phyloP scores from a whole-genome alignment of 2,888 invertebrate genomes.

The Eupithecia centaureata region DNA sequence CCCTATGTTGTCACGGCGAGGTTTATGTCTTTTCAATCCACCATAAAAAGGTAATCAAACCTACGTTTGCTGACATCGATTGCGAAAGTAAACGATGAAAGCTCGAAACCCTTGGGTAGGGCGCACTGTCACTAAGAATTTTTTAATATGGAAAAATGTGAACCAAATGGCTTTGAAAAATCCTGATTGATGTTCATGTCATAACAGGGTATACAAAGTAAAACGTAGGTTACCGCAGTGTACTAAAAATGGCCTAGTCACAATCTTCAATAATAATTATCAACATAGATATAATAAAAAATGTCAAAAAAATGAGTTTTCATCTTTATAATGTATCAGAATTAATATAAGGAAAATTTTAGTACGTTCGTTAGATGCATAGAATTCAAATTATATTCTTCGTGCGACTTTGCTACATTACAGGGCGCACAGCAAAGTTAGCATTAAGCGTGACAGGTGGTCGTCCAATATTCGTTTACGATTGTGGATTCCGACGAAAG shows the following conservation, averaged over 20 bases:
- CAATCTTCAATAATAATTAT: no score
- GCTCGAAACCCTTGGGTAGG: slow-evolving; percentile 36
- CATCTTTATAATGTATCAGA: neutral
- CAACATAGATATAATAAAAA: no score
- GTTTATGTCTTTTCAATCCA: slow-evolving; percentile 55
- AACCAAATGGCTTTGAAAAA: neutral
- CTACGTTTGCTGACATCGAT: slow-evolving; percentile 50
- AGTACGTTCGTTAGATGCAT: neutral
- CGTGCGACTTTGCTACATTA: slow-evolving; percentile 35
- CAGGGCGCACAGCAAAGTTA: slow-evolving; percentile 43
- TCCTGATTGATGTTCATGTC: neutral
- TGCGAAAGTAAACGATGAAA: slow-evolving; percentile 45
- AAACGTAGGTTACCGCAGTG: neutral
- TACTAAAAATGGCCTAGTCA: neutral
- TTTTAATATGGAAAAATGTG: neutral
- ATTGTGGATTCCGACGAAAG: slow-evolving; percentile 51
- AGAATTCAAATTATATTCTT: slow-evolving; percentile 1
- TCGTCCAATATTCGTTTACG: slow-evolving; percentile 58
- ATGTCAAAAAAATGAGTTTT: neutral
- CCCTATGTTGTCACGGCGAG: slow-evolving; percentile 46
- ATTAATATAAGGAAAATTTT: neutral
- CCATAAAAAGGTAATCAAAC: slow-evolving; percentile 51
- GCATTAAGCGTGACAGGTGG: slow-evolving; percentile 56
- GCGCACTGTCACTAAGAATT: slow-evolving; percentile 24
- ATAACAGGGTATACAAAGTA: neutral